These are phyloP conservation scores for Flabesymbios commensalis DNA, from an alignment of 2,888 invertebrate genomes.

Conservation along the genomic window DNA sequence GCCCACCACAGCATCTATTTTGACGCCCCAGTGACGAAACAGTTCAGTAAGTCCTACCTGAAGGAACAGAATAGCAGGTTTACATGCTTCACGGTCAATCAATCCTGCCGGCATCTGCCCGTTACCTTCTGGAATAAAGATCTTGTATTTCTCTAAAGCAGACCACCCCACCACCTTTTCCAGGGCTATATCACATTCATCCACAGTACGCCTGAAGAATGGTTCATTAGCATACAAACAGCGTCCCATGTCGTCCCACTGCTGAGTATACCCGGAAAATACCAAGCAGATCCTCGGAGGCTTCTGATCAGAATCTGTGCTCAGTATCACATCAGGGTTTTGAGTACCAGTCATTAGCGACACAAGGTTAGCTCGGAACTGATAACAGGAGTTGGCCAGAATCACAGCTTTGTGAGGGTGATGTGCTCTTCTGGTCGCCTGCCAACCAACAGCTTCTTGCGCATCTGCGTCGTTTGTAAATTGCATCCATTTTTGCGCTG, in stretches of 20 bases:
- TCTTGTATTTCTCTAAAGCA: conserved; percentile 5
- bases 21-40: conserved; percentile 12
- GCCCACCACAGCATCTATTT: conserved; percentile 9
- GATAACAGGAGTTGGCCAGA: conserved; percentile 15
- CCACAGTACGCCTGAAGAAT: conserved; percentile 14
- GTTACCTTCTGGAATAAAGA: conserved; percentile 4
- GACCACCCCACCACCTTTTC: conserved; percentile 12
- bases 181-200: conserved; percentile 12
- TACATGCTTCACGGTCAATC: conserved; percentile 8
- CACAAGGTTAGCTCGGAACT: conserved; percentile 4
- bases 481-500: conserved; percentile 7
- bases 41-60: conserved; percentile 13
- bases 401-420: conserved; percentile 7
- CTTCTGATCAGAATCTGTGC: neutral
- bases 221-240: conserved; percentile 14
- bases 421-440: conserved; percentile 14
- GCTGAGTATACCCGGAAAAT: conserved; percentile 23
- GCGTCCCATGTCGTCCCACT: conserved; percentile 22
- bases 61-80: conserved; percentile 15
- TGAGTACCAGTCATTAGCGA: neutral
- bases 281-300: conserved; percentile 22
- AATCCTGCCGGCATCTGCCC: neutral
- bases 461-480: conserved; percentile 16
- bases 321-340: conserved; percentile 12
- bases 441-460: conserved; percentile 12